Base-by-base conservation (phyloP, 2,888 invertebrate genomes). In the Drosophila engyochracea region DNA sequence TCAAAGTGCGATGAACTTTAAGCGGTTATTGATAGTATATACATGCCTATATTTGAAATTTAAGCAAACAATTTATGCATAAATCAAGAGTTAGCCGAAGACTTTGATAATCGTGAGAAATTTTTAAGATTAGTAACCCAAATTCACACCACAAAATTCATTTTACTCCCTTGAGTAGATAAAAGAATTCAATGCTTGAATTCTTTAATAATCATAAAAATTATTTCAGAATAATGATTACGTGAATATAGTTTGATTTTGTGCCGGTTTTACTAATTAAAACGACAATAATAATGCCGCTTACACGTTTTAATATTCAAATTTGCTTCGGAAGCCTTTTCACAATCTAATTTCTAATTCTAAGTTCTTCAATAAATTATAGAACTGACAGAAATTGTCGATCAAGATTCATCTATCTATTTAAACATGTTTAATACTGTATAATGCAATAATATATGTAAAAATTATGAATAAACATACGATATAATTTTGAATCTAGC, bases 1-100 rank as follows among this genome's bases (percentile, higher is more conserved):
- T 76, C 59, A 62, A 61, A 74, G 75, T 83, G 74, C 89, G 85
- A 86, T 86, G 89, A 86, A 90, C 85, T 86, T 86, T 86, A 83
- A 71, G 67, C 68, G 55, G 58, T 70, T 59, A 63, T 75, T 52
- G 90, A 86, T 86, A 81, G 74, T 70, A 61, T 52, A 44, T 44
- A 64, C 16, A 57, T 61, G 58, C 49, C 53, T 33, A 57, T 58
- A 60, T 58, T 52, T 44, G n/a, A 51, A 67, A 66, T 58, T 75
- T 66, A 47, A 16, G 35, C 47, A 64, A 62, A 77, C 83, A 71
- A 83, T 71, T 77, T 81, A 70, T 44, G 51, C 72, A 81, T 81
- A 81, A 77, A 81, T 79, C 78, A 82, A 78, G 35, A 25, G 33
- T 22, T 53, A 58, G 31, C 39, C 31, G 30, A 37, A 28, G 51